Conservation (phyloP, 2,888 invertebrate genomes). For the Tipula unca region DNA sequence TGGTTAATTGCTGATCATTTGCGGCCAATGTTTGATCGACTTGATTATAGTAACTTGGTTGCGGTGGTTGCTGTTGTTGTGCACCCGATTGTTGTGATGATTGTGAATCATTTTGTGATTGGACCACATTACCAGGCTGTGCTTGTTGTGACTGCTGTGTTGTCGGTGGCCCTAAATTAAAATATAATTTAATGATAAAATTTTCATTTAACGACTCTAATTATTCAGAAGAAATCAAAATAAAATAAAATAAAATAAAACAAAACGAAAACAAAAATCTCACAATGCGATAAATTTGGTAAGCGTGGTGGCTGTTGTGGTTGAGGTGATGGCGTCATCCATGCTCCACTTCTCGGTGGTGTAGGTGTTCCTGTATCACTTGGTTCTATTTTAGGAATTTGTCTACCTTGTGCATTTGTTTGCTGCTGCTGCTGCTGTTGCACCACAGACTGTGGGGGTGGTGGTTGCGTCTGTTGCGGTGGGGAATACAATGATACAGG, state of each 20-base stretch:
- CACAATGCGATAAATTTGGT: conserved; percentile 39
- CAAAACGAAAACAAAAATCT: conserved; percentile 31
- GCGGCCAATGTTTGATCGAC: not conserved
- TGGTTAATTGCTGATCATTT: conserved; percentile 29
- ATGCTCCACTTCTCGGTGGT: conserved; percentile 31
- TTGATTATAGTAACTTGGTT: conserved; percentile 17
- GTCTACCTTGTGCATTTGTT: conserved; percentile 32
- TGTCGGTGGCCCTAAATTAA: not conserved
- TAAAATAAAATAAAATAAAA: conserved; percentile 20
- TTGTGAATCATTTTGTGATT: not conserved
- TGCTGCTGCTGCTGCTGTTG: conserved; percentile 28
- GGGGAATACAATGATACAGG: conserved; percentile 15
- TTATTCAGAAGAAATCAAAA: not conserved
- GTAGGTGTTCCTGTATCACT: conserved; percentile 31
- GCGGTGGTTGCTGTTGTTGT: not conserved
- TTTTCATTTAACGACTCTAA: not conserved
- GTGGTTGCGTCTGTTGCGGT: conserved; percentile 31
- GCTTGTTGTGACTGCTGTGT: not conserved
- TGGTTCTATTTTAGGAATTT: conserved; percentile 40
- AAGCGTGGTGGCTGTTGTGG: conserved; percentile 34
- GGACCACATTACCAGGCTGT: not conserved
- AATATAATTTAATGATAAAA: not conserved
- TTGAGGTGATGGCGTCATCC: conserved; percentile 39
- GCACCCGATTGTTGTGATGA: not conserved
- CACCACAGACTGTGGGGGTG: conserved; percentile 32